A percentile compares a stretch with the other conserved stretches of the same genome.
Conservation (phyloP, 2,113 vertebrate genomes). For the Tenrec ecaudatus region DNA sequence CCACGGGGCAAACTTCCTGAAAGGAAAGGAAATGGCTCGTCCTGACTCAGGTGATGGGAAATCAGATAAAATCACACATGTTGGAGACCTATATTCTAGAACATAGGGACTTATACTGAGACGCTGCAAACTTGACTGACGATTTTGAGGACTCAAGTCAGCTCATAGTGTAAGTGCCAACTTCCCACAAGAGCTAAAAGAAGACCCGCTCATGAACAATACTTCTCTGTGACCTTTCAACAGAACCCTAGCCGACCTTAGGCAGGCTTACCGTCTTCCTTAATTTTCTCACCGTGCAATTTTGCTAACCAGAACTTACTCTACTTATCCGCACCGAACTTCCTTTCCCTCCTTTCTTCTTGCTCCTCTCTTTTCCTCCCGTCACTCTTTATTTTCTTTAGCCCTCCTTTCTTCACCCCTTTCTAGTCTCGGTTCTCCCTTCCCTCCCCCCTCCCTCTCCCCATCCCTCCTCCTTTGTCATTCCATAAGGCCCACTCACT, state of each 20-base stretch:
- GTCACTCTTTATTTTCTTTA: background rate
- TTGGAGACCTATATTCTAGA: background rate
- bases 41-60: background rate
- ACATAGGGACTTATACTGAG: background rate
- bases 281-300: background rate
- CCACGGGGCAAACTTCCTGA: background rate
- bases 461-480: background rate
- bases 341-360: background rate
- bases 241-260: background rate
- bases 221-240: background rate
- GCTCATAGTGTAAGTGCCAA: background rate
- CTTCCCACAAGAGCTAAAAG: constrained; percentile 25
- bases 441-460: background rate
- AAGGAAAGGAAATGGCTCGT: background rate
- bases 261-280: background rate
- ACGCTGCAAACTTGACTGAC: background rate
- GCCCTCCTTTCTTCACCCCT: background rate
- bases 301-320: constrained; percentile 21
- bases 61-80: background rate
- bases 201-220: background rate
- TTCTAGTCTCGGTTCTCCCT: background rate
- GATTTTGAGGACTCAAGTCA: background rate
- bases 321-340: background rate
- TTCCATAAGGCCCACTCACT: background rate
- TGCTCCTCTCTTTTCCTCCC: background rate